Base-by-base conservation (phyloP, 2,113 vertebrate genomes). In the Brienomyrus brachyistius region DNA sequence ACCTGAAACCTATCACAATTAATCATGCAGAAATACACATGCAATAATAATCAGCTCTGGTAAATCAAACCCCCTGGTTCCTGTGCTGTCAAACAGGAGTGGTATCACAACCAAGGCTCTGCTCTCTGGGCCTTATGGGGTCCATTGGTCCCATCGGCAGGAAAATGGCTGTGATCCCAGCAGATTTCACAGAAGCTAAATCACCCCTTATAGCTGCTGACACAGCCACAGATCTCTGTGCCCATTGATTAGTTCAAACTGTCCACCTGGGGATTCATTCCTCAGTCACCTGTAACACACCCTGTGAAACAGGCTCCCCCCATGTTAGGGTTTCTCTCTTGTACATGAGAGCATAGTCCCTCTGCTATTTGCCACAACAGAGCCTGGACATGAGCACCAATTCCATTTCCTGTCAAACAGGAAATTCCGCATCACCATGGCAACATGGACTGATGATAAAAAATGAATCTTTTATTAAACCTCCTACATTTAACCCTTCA, bases 1-100 rank as follows among this genome's bases (percentile, higher is more conserved):
- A 92, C 88, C 62, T 88, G 77, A 84, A 3, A 89, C 54, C 88
- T 89, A 91, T 89, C 86, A 82, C 27, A 88, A 88, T 13, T 66
- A 85, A 62, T 19, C 95, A 96, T 96, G 95, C 95, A 95, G 74
- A 4, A 23, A 90, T 88, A 45, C 77, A 70, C 92, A 91, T 90
- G 86, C 88, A 90, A 19, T 47, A 21, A 89, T 47, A 31, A 85
- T 47, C 23, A 85, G 59, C 74, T 21, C 1, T 2, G 56, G 62
- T 15, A 84, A 7, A 31, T n/a, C n/a, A 47, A 45, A 91, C 51
- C 50, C 10, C 27, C 7, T 90, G 27, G 77, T 66, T 88, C 89
- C 7, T 92, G 92, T 62, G 52, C 47, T 89, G 27, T 80, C 43
- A 85, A 59, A 88, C n/a, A 15, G 66, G 59, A 82, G 50, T 4